Base-by-base conservation (phyloP, 2,113 vertebrate genomes). In the Eptesicus fuscus region DNA sequence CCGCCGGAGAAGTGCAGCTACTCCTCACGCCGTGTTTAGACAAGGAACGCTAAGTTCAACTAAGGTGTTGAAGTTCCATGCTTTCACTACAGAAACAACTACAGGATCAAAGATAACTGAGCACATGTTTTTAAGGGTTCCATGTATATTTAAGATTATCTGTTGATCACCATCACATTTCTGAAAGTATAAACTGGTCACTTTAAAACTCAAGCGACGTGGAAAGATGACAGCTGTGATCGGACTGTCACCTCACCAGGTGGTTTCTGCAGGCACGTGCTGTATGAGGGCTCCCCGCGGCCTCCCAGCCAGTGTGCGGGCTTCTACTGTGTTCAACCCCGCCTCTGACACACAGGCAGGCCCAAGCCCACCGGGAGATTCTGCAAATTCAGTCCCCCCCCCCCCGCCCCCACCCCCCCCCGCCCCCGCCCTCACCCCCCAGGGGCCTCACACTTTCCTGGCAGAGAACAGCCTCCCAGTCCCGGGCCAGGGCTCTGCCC, bases 271-370 rank as follows among this genome's bases (percentile, higher is more conserved):
- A 30, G 42, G 49, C 12, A 14, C 9, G 9, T 1, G 32, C 59
- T 18, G 49, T 5, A 3, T 47, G 61, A 77, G 9, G 30, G 14
- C 83, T 42, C 30, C 0, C 14, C 4, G 47, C 56, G 32, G 25
- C 44, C 49, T 82, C 32, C 47, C 25, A 44, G 17, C 63, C 25
- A 28, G 16, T 13, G 13, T 61, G 49, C 7, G n/a, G 51, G 65
- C 40, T 0, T 51, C 7, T 83, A 9, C 9, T 1, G 0, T 18
- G 53, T 76, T 16, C n/a, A 77, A 40, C 23, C 22, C 5, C 14
- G 25, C 42, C 23, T 11, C 9, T 32, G 59, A 59, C 10, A 59
- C 69, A 74, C 0, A 47, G 56, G 32, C 42, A 63, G 74, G 37
- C 30, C 42, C 37, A 51, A 10, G 59, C 61, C 37, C 25, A 8